Base-by-base conservation (phyloP, 1,140 invertebrate species). In the Choristoneura fumiferana region DNA sequence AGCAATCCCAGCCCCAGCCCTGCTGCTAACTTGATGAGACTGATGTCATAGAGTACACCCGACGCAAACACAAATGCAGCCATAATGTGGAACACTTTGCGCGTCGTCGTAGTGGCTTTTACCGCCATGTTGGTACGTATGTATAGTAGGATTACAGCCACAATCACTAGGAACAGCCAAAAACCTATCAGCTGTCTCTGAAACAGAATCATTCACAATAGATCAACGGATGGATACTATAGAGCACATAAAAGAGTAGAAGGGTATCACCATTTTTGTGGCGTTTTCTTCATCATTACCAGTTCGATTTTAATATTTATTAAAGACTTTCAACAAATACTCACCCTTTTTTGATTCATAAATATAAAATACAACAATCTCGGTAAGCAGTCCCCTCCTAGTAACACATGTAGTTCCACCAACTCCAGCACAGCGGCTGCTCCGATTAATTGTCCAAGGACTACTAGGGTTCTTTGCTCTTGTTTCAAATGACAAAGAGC, bases 71-170 rank as follows among this genome's bases (percentile, higher is more conserved):
- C 95, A 9, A 93, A 69, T 0, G 95, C 91, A 0, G 95, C 93
- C 9, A 97, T 78, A 10, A 97, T 59, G 74, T 98, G 96, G 79
- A 97, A 98, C 39, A 92, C 88, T 89, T 98, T 98, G 61, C 97
- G 91, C 0, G 91, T 89, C 0, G 91, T 82, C 0, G 95, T 95
- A 34, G 91, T 91, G 1, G 94, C 94, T 78, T 92, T 92, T n/a
- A 83, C 71, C 0, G 89, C 89, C 58, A 77, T 82, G 14, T 80
- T 71, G 13, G 92, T 91, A 73, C 93, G 92, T 58, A 90, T 81
- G 1, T 73, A 65, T 38, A 95, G 73, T 0, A 91, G 81, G 10
- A 91, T 67, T 29, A 92, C 67, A 14, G 92, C 92, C 34, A 92
- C 9, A 0, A 81, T 39, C 8, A 91, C 80, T 66, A 94, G 91